A percentile compares a stretch with the other conserved stretches of the same genome.
Conservation (phyloP, 2,888 invertebrate genomes). For the Apodemia hepburni region DNA sequence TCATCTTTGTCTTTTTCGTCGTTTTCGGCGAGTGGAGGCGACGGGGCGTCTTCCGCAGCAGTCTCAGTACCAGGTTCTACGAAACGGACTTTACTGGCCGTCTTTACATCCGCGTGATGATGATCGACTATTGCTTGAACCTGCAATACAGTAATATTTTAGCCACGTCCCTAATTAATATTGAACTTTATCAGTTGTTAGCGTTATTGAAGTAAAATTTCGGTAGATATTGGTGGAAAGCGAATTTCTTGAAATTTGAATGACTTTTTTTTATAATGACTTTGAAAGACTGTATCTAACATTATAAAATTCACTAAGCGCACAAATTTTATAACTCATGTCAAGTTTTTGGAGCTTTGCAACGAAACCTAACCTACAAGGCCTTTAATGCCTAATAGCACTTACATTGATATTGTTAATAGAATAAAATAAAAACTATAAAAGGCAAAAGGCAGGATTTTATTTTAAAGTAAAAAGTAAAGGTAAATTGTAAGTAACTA, state of each 20-base stretch:
- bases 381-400: no score
- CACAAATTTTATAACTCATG: no score
- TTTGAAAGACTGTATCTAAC: no score
- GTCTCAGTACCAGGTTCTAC: slow-evolving; percentile 83
- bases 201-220: background rate
- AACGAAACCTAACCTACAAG: no score
- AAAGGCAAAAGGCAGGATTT: no score
- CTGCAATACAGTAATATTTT: slow-evolving; percentile 61
- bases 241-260: background rate
- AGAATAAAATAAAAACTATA: no score
- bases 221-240: background rate
- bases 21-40: slow-evolving; percentile 67
- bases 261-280: no score
- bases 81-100: slow-evolving; percentile 92
- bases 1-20: slow-evolving; percentile 73
- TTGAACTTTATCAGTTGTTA: background rate
- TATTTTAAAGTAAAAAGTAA: no score
- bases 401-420: no score
- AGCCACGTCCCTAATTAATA: background rate
- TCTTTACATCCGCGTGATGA: slow-evolving; percentile 90
- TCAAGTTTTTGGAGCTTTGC: no score
- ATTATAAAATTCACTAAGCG: no score
- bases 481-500: no score
- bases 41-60: slow-evolving; percentile 61
- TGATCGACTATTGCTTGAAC: slow-evolving; percentile 97